A percentile compares a stretch with the other conserved stretches of the same genome.
These are phyloP conservation scores for Thymelicus acteon DNA, from an alignment of 2,888 invertebrate species.

Conservation along the genomic window DNA sequence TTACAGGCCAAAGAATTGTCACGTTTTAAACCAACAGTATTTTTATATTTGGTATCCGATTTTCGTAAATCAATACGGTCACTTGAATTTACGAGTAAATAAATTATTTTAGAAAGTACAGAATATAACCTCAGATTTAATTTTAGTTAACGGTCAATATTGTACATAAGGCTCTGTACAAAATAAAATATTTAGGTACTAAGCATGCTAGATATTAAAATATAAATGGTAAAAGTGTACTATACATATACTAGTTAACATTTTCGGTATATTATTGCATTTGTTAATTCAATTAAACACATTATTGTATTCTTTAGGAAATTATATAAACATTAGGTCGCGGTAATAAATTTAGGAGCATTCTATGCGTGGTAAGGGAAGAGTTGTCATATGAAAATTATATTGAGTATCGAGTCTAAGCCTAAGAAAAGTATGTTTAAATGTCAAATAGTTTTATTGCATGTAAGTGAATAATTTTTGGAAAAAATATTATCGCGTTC, in stretches of 20 bases:
- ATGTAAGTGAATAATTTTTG: neutral
- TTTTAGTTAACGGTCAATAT: slow-evolving; percentile 40
- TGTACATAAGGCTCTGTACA: slow-evolving; percentile 48
- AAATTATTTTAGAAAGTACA: slow-evolving; percentile 44
- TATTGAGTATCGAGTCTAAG: neutral
- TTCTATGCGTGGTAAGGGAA: slow-evolving; percentile 1
- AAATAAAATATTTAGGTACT: slow-evolving; percentile 39
- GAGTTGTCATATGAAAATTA: neutral
- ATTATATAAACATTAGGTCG: slow-evolving; percentile 16
- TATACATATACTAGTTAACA: slow-evolving; percentile 21
- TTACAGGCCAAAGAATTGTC: slow-evolving; percentile 23
- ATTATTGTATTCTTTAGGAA: slow-evolving; percentile 21
- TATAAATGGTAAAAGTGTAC: slow-evolving; percentile 17
- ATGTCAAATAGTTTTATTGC: no score
- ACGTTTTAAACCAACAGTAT: slow-evolving; percentile 11
- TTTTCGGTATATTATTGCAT: slow-evolving; percentile 35
- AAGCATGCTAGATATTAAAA: slow-evolving; percentile 10
- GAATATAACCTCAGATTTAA: slow-evolving; percentile 45
- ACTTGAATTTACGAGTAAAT: slow-evolving; percentile 12
- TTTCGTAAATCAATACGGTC: slow-evolving; percentile 7
- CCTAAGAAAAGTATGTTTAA: no score
- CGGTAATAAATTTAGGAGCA: slow-evolving; percentile 1
- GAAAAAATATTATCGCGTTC: neutral
- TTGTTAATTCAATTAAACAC: slow-evolving; percentile 36
- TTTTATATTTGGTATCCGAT: slow-evolving; percentile 24